These are phyloP conservation scores for Sebastes goodei DNA, from an alignment of 2,797 vertebrate species.

Conservation along the genomic window DNA sequence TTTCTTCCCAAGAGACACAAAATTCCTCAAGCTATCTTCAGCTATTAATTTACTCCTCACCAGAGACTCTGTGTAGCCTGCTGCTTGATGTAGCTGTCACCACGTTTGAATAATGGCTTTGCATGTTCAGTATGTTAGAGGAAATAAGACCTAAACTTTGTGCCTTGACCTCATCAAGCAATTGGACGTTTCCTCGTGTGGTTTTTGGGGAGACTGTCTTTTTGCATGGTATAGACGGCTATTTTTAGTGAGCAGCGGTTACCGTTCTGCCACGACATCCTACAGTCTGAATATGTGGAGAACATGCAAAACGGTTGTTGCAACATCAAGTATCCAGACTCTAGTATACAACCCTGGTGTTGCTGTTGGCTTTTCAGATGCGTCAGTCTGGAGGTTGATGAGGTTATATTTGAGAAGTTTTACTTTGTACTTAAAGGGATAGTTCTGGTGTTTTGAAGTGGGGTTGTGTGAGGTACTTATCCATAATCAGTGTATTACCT, in stretches of 20 bases:
- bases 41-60: background rate
- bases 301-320: background rate
- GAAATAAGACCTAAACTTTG: background rate
- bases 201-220: slow-evolving; percentile 6
- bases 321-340: background rate
- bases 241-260: slow-evolving; percentile 32
- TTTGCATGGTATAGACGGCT: slow-evolving; percentile 30
- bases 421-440: background rate
- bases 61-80: background rate
- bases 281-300: background rate
- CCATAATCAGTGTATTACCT: too few relatives aligned
- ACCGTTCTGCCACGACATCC: slow-evolving; percentile 3
- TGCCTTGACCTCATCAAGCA: slow-evolving; percentile 21
- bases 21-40: background rate
- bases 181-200: slow-evolving; percentile 9
- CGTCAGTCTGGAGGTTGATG: background rate
- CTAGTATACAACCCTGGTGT: background rate
- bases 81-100: background rate
- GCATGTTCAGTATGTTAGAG: background rate
- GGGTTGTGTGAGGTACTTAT: too few relatives aligned
- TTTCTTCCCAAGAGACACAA: background rate
- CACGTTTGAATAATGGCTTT: background rate
- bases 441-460: too few relatives aligned
- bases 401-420: background rate
- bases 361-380: background rate